These are phyloP conservation scores for Halictus rubicundus DNA, from an alignment of 1,140 invertebrate genomes.

Conservation along the genomic window DNA sequence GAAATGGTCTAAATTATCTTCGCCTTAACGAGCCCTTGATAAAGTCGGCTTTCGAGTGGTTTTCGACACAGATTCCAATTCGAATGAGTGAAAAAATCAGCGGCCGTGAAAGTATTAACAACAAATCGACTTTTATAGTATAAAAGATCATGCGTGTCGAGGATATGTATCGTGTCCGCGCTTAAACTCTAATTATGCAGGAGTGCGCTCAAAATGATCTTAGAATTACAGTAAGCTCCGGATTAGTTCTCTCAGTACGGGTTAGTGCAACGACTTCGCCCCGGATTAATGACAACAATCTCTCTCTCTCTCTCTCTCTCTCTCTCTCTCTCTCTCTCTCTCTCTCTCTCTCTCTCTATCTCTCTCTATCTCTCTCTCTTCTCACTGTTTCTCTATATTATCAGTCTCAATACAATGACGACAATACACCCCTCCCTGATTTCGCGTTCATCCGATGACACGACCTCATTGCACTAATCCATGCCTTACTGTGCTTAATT, in stretches of 20 bases:
- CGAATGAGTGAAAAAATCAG: not conserved
- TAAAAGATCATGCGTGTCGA: slow-evolving; percentile 25
- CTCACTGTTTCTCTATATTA: too few relatives aligned
- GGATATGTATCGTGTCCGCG: slow-evolving; percentile 29
- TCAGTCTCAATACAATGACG: not conserved
- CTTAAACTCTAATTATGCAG: slow-evolving; percentile 10
- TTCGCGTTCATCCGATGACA: too few relatives aligned
- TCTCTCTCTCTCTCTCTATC: not conserved
- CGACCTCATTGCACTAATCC: not conserved
- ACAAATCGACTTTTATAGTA: not conserved
- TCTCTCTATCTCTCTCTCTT: too few relatives aligned
- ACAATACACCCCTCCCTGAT: not conserved
- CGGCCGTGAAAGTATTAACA: not conserved
- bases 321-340: not conserved
- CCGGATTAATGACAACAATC: not conserved
- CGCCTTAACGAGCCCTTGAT: too few relatives aligned
- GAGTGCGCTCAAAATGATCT: slow-evolving; percentile 22
- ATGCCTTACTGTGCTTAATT: not conserved
- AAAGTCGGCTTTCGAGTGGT: too few relatives aligned
- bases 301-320: too few relatives aligned
- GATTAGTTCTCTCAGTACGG: not conserved
- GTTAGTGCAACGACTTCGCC: not conserved
- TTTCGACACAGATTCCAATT: not conserved
- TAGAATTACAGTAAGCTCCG: slow-evolving; percentile 12
- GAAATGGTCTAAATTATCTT: too few relatives aligned